phyloP scores from a whole-genome alignment of 2,113 vertebrate genomes.

The Centropus unirufus region DNA sequence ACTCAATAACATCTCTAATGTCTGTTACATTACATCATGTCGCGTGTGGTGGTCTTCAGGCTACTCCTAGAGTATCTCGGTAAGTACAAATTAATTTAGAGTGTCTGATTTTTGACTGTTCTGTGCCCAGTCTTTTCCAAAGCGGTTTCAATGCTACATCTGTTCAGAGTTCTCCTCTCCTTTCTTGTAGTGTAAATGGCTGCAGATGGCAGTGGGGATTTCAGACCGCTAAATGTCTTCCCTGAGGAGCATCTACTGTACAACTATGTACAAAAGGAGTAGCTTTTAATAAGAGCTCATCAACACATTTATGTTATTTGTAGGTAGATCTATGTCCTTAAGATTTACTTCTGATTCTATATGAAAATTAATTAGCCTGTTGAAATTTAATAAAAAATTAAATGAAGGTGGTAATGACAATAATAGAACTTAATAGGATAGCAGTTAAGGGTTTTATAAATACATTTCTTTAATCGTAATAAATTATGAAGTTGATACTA shows the following conservation, averaged over 20 bases:
- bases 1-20: neutral
- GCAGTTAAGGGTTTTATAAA: neutral
- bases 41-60: neutral
- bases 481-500: neutral
- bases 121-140: neutral
- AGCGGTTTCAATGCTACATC: neutral
- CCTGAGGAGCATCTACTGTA: neutral
- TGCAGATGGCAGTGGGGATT: neutral
- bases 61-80: neutral
- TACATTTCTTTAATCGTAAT: neutral
- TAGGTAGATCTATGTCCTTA: neutral
- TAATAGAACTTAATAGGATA: neutral
- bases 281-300: neutral
- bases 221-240: neutral
- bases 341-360: neutral
- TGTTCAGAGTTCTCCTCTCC: neutral
- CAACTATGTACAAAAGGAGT: neutral
- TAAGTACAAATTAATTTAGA: neutral
- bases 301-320: neutral
- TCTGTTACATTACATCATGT: neutral
- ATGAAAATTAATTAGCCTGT: constrained; percentile 1
- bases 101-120: neutral
- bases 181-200: neutral
- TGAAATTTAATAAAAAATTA: constrained; percentile 14
- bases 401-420: neutral